Conservation (phyloP, 2,113 vertebrate genomes). For the Brienomyrus brachyistius region DNA sequence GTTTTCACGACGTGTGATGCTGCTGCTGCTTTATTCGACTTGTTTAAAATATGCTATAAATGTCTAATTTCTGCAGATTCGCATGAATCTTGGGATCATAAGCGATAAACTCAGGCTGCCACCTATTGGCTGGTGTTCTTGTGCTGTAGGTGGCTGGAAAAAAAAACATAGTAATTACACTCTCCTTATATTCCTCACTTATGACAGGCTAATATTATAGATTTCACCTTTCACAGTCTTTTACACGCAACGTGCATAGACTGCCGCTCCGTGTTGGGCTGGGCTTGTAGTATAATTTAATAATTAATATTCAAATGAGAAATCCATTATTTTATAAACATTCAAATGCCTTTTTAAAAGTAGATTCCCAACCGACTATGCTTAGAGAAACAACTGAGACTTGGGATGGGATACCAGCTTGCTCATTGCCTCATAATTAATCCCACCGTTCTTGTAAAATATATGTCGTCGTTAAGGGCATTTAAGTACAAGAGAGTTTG, state of each 20-base stretch:
- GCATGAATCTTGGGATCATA: not conserved
- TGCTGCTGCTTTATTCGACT: not conserved
- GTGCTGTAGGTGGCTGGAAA: not conserved
- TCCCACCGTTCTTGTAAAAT: not conserved
- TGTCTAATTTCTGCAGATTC: not conserved
- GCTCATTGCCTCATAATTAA: not conserved
- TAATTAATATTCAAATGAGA: not conserved
- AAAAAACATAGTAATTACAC: not conserved
- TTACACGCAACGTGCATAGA: not conserved
- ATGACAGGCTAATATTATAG: not conserved
- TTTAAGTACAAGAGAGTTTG: not conserved
- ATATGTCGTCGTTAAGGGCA: not conserved
- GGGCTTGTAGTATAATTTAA: not conserved
- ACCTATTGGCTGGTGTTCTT: not conserved
- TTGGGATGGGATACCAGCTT: not conserved
- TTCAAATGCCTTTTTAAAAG: not conserved
- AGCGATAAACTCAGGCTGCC: not conserved
- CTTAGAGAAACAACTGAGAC: not conserved
- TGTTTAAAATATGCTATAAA: not conserved
- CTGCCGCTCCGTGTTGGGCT: not conserved
- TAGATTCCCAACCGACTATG: not conserved
- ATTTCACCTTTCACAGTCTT: not conserved
- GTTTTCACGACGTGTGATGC: not conserved
- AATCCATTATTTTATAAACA: not conserved
- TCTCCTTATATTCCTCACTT: not conserved